Base-by-base conservation (phyloP, 2,113 vertebrate species). In the Gopherus evgoodei region DNA sequence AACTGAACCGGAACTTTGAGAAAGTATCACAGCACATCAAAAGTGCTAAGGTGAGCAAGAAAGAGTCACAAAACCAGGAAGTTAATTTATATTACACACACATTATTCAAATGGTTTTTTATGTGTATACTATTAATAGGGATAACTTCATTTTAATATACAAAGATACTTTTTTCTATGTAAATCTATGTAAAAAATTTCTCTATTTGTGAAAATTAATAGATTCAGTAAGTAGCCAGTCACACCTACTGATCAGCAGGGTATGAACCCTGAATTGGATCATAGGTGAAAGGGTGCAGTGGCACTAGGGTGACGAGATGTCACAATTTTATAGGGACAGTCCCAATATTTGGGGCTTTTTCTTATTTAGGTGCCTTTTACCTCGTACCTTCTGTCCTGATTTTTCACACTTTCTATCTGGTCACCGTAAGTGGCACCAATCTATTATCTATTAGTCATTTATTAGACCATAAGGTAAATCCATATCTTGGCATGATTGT, bases 21-120 rank as follows among this genome's bases (percentile, higher is more conserved):
- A 99, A 99, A 96, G 99, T 99, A 29, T 99, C 99, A 85, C 99
- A 99, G 65, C 99, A 99, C 96, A 99, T 99, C 97, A 98, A 96
- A 97, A 98, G 98, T 22, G 98, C 99, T 59, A 98, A 99, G 97
- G 99, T 99, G 96, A 98, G 98, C 90, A 75, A 53, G 4, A 76
- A 7, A 0, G 1, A 84, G 35, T 27, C n/a, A 47, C 31, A 81
- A 35, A 92, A 42, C 8, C 38, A 47, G 42, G 75, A 47, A 44
- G 25, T 44, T 78, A 42, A 38, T 75, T 78, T 47, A 47, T 78
- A 27, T 47, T 27, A 16, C 50, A 50, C 50, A 16, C 50, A 50
- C 13, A 50, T 50, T 50, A 50, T 50, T 50, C 50, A 50, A 50
- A 50, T 50, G 50, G 4, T 16, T 50, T 50, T 50, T 50, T 50